Base-by-base conservation (phyloP, 1,140 invertebrate species). In the Drosophila ananassae region DNA sequence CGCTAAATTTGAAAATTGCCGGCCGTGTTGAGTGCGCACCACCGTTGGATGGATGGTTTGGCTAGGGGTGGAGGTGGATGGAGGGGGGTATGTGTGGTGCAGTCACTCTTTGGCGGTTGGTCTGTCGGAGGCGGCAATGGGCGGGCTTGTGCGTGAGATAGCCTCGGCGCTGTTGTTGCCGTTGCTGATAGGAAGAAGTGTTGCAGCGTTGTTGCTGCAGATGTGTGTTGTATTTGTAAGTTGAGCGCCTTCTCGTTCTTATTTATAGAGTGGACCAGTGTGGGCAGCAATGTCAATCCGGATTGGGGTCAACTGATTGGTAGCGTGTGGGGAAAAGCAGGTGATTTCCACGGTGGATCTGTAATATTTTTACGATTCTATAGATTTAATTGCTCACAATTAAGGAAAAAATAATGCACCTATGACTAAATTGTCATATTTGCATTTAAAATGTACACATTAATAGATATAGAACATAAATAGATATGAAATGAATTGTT, bases 1-100 rank as follows among this genome's bases (percentile, higher is more conserved):
- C 90, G 90, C 83, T 87, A 91, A 91, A 91, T 91, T 91, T 91
- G 90, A 91, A 91, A 91, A 91, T 91, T 91, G 82, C 77, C 75
- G 69, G 77, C 58, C 73, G 69, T 75, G 72, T 55, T 28, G 64
- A 44, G 41, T 44, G 54, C 60, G 73, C 37, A 52, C 63, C 51
- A 51, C 47, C 71, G 48, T 53, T 46, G 59, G 53, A 58, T 73
- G 48, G 60, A 37, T 55, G 39, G 44, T 22, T 58, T 22, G 50
- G 17, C n/a, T 8, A 58, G 37, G 55, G 56, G 12, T 10, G 37
- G 56, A 32, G 44, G 30, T 34, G 54, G 21, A 12, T 37, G 13
- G 34, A 41, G 17, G 48, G 24, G 41, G 39, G 28, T 41, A 30
- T 22, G 54, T 37, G 61, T 64, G 48, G 62, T 69, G 66, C 66